These are phyloP conservation scores for Rhopalosiphum padi DNA, from an alignment of 1,140 invertebrate species.

Conservation along the genomic window DNA sequence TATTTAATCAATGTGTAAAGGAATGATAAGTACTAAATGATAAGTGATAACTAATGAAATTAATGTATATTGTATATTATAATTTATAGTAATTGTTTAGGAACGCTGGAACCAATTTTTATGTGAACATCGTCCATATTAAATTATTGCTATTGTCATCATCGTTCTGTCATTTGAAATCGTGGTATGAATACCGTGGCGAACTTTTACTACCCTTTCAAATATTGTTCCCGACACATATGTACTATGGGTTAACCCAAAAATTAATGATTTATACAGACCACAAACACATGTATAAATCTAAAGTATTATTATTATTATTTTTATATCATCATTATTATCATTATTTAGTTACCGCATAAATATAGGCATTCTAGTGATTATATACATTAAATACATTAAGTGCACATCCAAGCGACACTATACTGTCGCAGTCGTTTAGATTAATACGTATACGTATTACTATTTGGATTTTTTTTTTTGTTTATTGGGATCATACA, in stretches of 20 bases:
- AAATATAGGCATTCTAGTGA: not conserved
- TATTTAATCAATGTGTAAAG: too few species aligned
- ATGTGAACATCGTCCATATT: not conserved
- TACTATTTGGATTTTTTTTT: too few species aligned
- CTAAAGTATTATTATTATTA: not conserved
- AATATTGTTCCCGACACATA: not conserved
- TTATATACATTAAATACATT: not conserved
- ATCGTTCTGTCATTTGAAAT: not conserved
- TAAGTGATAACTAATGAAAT: not conserved
- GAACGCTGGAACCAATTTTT: not conserved
- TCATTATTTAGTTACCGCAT: not conserved
- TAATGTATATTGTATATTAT: not conserved
- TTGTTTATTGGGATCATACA: too few species aligned
- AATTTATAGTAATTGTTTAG: not conserved
- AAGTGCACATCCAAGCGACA: not conserved
- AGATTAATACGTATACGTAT: too few species aligned
- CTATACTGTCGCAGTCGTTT: too few species aligned
- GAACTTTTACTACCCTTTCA: not conserved
- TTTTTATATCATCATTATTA: not conserved
- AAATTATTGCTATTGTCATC: not conserved
- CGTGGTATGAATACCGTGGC: not conserved
- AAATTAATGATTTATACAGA: not conserved
- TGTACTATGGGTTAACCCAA: not conserved
- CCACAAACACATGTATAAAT: not conserved
- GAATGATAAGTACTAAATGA: not conserved